These are phyloP conservation scores for Notarius lentiginosus DNA, from an alignment of 2,113 vertebrate species.

Conservation along the genomic window DNA sequence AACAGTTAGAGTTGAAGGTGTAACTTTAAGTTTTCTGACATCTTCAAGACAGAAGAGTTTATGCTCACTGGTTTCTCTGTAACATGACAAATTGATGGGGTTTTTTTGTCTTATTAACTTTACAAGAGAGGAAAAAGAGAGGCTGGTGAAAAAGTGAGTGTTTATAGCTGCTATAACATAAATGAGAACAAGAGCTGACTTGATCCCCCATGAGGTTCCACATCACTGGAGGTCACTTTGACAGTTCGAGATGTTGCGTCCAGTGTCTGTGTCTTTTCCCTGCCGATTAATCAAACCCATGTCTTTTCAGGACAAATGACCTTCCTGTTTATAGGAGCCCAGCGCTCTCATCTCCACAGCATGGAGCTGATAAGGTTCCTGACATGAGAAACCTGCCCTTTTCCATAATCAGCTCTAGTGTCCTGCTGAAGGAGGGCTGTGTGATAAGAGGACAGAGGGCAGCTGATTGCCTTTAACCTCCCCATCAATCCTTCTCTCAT, in stretches of 20 bases:
- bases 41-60: neutral
- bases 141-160: neutral
- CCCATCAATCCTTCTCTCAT: constrained; percentile 57
- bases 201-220: neutral
- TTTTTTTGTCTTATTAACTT: neutral
- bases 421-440: constrained; percentile 50
- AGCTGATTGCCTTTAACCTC: constrained; percentile 59
- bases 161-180: neutral
- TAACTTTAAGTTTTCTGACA: neutral
- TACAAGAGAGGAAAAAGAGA: neutral
- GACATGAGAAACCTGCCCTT: constrained; percentile 45
- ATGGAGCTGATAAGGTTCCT: constrained; percentile 51
- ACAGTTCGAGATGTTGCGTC: neutral
- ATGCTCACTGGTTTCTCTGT: neutral
- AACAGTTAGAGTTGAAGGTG: neutral
- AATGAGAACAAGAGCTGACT: neutral
- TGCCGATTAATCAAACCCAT: constrained; percentile 41
- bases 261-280: neutral
- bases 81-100: neutral
- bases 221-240: neutral
- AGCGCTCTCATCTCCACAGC: constrained; percentile 46
- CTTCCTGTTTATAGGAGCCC: constrained; percentile 53
- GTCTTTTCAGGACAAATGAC: constrained; percentile 43
- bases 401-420: constrained; percentile 30
- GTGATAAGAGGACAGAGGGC: constrained; percentile 65